These are phyloP conservation scores for Dufourea novaeangliae DNA, from an alignment of 1,140 invertebrate species.

Conservation along the genomic window DNA sequence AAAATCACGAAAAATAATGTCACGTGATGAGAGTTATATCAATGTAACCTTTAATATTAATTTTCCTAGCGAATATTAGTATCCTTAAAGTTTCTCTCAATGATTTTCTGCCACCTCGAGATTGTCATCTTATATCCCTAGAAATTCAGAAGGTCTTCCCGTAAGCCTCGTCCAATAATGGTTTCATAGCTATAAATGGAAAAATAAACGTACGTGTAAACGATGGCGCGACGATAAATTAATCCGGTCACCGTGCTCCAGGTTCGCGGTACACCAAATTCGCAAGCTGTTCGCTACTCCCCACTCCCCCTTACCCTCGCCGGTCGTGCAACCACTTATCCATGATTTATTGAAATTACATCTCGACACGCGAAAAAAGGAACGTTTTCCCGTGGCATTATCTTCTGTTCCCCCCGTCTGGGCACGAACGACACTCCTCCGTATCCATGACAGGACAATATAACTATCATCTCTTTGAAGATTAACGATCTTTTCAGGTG, in stretches of 20 bases:
- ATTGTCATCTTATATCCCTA: slow-evolving; percentile 19
- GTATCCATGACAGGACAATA: slow-evolving; percentile 46
- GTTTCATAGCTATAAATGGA: slow-evolving; percentile 4
- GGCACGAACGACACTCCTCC: slow-evolving; percentile 44
- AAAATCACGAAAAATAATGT: too few relatives aligned
- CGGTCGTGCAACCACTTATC: slow-evolving; percentile 51
- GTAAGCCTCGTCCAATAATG: slow-evolving; percentile 48
- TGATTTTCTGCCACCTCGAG: slow-evolving; percentile 30
- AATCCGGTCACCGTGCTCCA: slow-evolving; percentile 51
- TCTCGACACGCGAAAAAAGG: slow-evolving; percentile 63
- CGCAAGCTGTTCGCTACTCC: slow-evolving; percentile 43
- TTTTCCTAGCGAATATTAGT: too few relatives aligned
- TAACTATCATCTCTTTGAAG: slow-evolving; percentile 52
- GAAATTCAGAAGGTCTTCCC: slow-evolving; percentile 52
- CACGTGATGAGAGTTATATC: too few relatives aligned
- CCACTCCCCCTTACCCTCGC: neutral
- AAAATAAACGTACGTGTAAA: slow-evolving; percentile 58
- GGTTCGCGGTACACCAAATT: slow-evolving; percentile 51
- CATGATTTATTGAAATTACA: slow-evolving; percentile 69
- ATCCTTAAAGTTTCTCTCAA: too few relatives aligned
- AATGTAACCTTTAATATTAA: too few relatives aligned
- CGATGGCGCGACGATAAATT: slow-evolving; percentile 61
- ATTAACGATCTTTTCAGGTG: slow-evolving; percentile 52
- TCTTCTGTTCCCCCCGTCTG: slow-evolving; percentile 38
- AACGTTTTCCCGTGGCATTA: slow-evolving; percentile 55